These are phyloP conservation scores for Rhinolophus sinicus DNA, from an alignment of 2,113 vertebrate species.

Conservation along the genomic window DNA sequence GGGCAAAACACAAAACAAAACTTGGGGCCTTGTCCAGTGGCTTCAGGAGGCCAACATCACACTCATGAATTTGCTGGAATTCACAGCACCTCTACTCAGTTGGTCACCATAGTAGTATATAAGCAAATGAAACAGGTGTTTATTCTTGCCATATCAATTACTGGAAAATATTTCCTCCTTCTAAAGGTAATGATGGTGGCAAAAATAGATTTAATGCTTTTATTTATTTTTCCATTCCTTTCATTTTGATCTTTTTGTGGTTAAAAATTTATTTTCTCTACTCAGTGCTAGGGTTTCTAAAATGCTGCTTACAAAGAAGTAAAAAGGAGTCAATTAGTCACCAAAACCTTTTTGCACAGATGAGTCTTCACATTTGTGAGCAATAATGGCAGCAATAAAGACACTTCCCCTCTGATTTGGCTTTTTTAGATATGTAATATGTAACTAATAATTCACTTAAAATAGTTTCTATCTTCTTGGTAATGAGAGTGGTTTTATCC, in stretches of 20 bases:
- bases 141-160: background rate
- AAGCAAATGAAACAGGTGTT: background rate
- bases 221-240: constrained; percentile 9
- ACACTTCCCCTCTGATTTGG: background rate
- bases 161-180: background rate
- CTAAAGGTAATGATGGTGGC: background rate
- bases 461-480: constrained; percentile 16
- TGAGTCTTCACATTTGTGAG: constrained; percentile 8
- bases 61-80: background rate
- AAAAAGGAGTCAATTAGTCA: constrained; percentile 12
- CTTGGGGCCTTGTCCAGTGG: background rate
- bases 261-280: background rate
- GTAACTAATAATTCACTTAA: constrained; percentile 35
- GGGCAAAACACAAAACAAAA: background rate
- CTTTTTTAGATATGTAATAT: background rate
- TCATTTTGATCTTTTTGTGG: background rate
- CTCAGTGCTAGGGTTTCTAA: constrained; percentile 31
- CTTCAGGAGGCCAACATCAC: background rate
- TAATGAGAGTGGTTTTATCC: background rate
- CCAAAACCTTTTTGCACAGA: background rate
- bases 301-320: constrained; percentile 23
- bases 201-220: background rate
- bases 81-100: background rate
- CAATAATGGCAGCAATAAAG: background rate
- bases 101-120: background rate